Conservation (phyloP, 2,888 invertebrate genomes). For the Azorinus chamasolen region DNA sequence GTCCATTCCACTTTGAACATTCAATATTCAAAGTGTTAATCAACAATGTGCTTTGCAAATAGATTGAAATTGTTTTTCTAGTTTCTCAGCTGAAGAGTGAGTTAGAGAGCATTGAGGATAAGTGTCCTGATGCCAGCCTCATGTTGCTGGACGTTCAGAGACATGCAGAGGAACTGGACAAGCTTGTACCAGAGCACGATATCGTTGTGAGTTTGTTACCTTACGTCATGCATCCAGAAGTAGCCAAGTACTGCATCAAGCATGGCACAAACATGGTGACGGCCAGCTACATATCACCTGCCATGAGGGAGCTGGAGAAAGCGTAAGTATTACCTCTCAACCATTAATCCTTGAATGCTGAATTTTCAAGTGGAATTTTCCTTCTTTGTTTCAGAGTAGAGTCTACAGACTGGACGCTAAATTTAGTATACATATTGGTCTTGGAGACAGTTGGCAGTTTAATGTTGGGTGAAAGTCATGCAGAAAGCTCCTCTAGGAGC, state of each 20-base stretch:
- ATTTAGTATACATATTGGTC: too few species aligned
- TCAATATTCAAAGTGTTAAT: too few species aligned
- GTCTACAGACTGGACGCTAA: too few species aligned
- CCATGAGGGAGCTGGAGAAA: conserved; percentile 92
- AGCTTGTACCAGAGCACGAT: conserved; percentile 90
- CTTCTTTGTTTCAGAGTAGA: too few species aligned
- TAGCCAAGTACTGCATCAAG: conserved; percentile 95
- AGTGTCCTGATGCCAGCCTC: conserved; percentile 90
- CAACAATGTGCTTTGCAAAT: too few species aligned
- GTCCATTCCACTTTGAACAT: too few species aligned
- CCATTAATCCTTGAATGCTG: too few species aligned
- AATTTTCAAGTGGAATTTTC: too few species aligned
- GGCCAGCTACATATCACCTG: conserved; percentile 96
- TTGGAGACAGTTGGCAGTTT: too few species aligned
- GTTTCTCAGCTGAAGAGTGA: conserved; percentile 95
- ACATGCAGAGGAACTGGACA: conserved; percentile 90
- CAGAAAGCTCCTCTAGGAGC: too few species aligned
- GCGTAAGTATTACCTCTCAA: conserved; percentile 89
- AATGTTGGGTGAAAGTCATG: too few species aligned
- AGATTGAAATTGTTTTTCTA: too few species aligned
- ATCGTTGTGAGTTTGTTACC: conserved; percentile 93
- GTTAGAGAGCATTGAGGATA: conserved; percentile 93
- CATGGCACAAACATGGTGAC: conserved; percentile 97
- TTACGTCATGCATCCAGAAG: conserved; percentile 94
- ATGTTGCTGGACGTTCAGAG: conserved; percentile 94